These are phyloP conservation scores for Cephus rjabovi DNA, from an alignment of 2,888 invertebrate species.

Conservation along the genomic window DNA sequence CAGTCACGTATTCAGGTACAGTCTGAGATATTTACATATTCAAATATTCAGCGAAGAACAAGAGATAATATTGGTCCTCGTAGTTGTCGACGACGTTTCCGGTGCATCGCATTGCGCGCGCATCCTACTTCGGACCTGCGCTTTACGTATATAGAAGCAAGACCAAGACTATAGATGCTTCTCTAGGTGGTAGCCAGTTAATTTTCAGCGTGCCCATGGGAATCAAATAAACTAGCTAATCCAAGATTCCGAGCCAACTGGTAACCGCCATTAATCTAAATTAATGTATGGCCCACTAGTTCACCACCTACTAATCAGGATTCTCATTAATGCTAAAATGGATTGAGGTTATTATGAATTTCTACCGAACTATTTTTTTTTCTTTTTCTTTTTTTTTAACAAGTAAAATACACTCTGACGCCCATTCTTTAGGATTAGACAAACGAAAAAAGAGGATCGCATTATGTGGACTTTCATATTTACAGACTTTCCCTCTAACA, in stretches of 20 bases:
- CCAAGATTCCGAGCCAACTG: constrained; percentile 26
- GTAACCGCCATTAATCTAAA: constrained; percentile 51
- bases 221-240: constrained; percentile 33
- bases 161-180: background rate
- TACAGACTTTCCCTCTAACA: background rate
- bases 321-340: constrained; percentile 2
- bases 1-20: background rate
- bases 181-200: constrained; percentile 14
- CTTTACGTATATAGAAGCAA: background rate
- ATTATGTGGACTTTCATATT: background rate
- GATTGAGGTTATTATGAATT: background rate
- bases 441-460: background rate
- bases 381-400: too few relatives aligned
- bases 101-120: background rate
- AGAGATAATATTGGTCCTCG: constrained; percentile 6
- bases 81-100: background rate
- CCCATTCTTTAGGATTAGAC: background rate
- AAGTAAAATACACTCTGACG: background rate
- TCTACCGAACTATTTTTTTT: background rate
- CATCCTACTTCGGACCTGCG: background rate
- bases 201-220: constrained; percentile 38
- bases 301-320: constrained; percentile 32
- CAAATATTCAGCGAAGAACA: constrained; percentile 3
- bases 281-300: constrained; percentile 43
- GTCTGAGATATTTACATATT: background rate